Evolutionary conservation across 1,140 invertebrate species (phyloP).

Genomic region (roundworm (Caenorhabditis elegans)): DNA sequence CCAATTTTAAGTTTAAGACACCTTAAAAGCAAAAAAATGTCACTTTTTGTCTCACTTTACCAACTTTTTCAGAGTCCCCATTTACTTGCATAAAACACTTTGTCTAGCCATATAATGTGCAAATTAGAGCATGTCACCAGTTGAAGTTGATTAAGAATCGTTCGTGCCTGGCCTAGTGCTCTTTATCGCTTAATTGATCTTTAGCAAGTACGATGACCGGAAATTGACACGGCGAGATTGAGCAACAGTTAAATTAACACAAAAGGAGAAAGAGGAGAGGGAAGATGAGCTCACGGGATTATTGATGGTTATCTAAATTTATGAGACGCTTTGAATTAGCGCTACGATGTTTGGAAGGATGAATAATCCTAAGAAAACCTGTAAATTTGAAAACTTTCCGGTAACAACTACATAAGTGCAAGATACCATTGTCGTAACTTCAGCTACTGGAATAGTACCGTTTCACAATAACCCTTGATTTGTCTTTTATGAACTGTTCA

Average conservation of each 20-base stretch:
- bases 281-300: not conserved
- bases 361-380: too few relatives aligned
- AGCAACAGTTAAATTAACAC: conserved; percentile 11
- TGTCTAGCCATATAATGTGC: not conserved
- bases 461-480: too few relatives aligned
- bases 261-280: not conserved
- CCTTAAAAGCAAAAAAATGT: not conserved
- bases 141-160: not conserved
- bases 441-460: too few relatives aligned
- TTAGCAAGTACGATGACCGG: not conserved
- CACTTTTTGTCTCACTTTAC: not conserved
- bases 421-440: too few relatives aligned
- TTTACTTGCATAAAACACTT: too few relatives aligned
- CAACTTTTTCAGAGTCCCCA: not conserved
- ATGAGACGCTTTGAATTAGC: not conserved
- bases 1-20: too few relatives aligned
- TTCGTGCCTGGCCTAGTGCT: not conserved
- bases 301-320: conserved; percentile 17
- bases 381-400: too few relatives aligned
- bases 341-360: too few relatives aligned
- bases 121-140: not conserved
- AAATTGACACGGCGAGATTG: conserved; percentile 17
- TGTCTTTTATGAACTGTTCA: conserved; percentile 13
- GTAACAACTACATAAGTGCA: too few relatives aligned
- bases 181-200: conserved; percentile 30